Percentiles rank a stretch among this genome's conserved stretches.
Evolutionary conservation across 2,888 invertebrate genomes (phyloP).

Genomic region (Buathra laborator): DNA sequence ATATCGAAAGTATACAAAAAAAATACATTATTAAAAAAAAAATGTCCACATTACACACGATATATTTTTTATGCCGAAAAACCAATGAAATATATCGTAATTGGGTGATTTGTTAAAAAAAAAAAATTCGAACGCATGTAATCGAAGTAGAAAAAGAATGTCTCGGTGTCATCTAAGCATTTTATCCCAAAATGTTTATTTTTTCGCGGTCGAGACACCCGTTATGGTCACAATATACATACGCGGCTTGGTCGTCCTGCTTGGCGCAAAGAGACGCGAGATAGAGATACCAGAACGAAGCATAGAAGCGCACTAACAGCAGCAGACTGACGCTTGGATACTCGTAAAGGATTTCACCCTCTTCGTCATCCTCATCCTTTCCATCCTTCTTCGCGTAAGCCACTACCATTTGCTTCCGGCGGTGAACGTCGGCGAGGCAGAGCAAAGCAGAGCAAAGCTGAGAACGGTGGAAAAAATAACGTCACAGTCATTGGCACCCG

Average conservation of each 20-base stretch:
- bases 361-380: slow-evolving; percentile 58
- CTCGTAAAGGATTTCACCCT: slow-evolving; percentile 26
- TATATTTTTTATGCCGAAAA: neutral
- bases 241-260: neutral
- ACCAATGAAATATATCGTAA: neutral
- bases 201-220: slow-evolving; percentile 1
- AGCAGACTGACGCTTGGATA: slow-evolving; percentile 65
- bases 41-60: neutral
- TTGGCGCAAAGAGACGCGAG: slow-evolving; percentile 39
- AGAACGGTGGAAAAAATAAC: slow-evolving; percentile 1
- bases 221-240: slow-evolving; percentile 24
- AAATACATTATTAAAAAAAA: too few species aligned
- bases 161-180: neutral
- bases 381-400: slow-evolving; percentile 64
- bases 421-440: slow-evolving; percentile 64
- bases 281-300: slow-evolving; percentile 26
- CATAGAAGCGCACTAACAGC: slow-evolving; percentile 64
- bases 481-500: neutral
- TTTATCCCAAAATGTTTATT: neutral
- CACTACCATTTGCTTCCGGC: slow-evolving; percentile 79
- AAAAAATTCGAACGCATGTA: too few species aligned
- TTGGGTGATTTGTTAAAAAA: neutral
- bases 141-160: neutral
- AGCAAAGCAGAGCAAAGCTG: slow-evolving; percentile 30
- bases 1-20: neutral